These are phyloP conservation scores for Aradus depressus DNA, from an alignment of 2,888 invertebrate species.

Conservation along the genomic window DNA sequence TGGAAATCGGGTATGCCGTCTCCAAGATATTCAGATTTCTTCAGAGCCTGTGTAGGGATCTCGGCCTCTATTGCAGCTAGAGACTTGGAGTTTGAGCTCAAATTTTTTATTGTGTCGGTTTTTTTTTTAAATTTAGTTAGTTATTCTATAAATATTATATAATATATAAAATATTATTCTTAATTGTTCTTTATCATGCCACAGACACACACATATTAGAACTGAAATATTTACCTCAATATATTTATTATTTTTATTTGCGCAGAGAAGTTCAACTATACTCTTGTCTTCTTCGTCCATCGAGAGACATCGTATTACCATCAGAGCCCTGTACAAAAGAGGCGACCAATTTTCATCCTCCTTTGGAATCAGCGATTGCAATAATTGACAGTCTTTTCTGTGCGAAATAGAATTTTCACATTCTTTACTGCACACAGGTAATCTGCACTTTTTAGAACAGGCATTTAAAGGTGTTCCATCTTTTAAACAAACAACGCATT, in stretches of 20 bases:
- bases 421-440: slow-evolving; percentile 52
- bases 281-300: slow-evolving; percentile 38
- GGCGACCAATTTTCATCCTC: slow-evolving; percentile 33
- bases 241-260: slow-evolving; percentile 13
- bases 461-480: slow-evolving; percentile 34
- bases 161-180: too few relatives aligned
- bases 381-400: slow-evolving; percentile 50
- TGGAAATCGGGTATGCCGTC: too few relatives aligned
- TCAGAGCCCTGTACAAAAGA: slow-evolving; percentile 37
- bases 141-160: too few relatives aligned
- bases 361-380: slow-evolving; percentile 47
- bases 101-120: too few relatives aligned
- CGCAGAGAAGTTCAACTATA: slow-evolving; percentile 11
- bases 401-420: slow-evolving; percentile 52
- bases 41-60: too few relatives aligned
- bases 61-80: too few relatives aligned
- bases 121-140: too few relatives aligned
- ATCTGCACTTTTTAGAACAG: slow-evolving; percentile 53
- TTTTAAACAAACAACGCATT: slow-evolving; percentile 48
- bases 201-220: too few relatives aligned
- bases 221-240: slow-evolving; percentile 12
- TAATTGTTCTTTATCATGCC: too few relatives aligned
- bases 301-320: slow-evolving; percentile 40
- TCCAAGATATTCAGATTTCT: too few relatives aligned
- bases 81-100: too few relatives aligned